Base-by-base conservation (phyloP, 2,797 vertebrate species). In the Gobio occitaniae region DNA sequence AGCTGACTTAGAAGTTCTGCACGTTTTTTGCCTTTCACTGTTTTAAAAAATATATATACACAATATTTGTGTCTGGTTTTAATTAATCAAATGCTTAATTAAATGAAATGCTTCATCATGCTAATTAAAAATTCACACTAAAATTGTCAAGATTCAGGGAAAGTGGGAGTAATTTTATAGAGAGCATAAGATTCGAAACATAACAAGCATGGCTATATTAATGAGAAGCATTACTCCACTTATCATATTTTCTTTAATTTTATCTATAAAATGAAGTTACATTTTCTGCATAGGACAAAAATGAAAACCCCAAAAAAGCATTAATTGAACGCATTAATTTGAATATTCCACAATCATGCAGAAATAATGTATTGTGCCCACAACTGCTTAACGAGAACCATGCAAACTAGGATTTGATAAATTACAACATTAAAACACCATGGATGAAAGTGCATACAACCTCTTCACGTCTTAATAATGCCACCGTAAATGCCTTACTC, bases 371-470 rank as follows among this genome's bases (percentile, higher is more conserved):
- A 70, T 12, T n/a, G 4, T 38, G 3, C 47, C 16, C 13, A 4
- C 38, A 54, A n/a, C 47, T 52, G 38, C 13, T 70, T 47, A n/a
- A 41, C 9, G 29, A n/a, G 54, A 76, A 11, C 19, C 21, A 32
- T 44, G 38, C 25, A 69, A 41, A 83, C 79, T 76, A 66, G 38
- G n/a, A 84, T 78, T 29, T 85, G 78, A 84, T 84, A 71, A 65
- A 85, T 87, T 41, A 70, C 47, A 36, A 59, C 17, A 82, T 86
- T 83, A 75, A 79, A 74, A 59, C 50, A 56, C 21, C 29, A 48
- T 82, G 56, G n/a, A 48, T 48, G 63, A 69, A 84, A 61, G 36
- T 36, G 75, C 65, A 72, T 68, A n/a, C 61, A 25, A 56, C 32
- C 44, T 41, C 54, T 54, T 78, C 48, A 16, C 9, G 9, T 66